Percentiles rank a stretch among this genome's conserved stretches.
phyloP scores from a whole-genome alignment of 2,113 vertebrate genomes.

The Callaeas wilsoni region DNA sequence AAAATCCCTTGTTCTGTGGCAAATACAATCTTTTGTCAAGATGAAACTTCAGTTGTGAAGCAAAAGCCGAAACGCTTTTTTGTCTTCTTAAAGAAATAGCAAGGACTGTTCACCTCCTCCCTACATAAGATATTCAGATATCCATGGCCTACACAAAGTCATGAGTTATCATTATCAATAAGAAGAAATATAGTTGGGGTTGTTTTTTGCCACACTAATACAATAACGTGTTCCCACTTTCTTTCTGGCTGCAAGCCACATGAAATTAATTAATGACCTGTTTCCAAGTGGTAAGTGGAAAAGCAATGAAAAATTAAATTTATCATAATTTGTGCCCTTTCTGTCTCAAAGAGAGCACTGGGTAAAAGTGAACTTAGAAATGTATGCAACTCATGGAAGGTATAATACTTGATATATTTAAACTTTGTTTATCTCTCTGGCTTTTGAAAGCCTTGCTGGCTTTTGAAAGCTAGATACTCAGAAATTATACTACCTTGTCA shows the following conservation, averaged over 20 bases:
- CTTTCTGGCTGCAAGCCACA: background rate
- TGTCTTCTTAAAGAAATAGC: background rate
- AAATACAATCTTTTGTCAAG: background rate
- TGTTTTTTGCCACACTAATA: background rate
- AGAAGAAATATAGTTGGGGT: background rate
- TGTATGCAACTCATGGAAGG: background rate
- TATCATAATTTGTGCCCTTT: background rate
- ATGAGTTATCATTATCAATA: background rate
- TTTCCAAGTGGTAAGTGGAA: background rate
- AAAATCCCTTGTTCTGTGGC: background rate
- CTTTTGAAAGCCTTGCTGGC: background rate
- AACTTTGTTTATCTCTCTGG: background rate
- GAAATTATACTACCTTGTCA: background rate
- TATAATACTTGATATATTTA: background rate
- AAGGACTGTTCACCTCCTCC: background rate
- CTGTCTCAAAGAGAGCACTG: background rate
- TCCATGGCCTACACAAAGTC: background rate
- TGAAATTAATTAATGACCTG: background rate
- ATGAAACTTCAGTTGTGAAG: background rate
- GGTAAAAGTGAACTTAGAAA: background rate
- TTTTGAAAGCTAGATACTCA: background rate
- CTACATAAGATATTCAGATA: background rate
- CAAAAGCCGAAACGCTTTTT: rapidly evolving
- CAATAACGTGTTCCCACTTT: background rate
- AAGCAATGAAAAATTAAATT: background rate